Base-by-base conservation (phyloP, 2,797 vertebrate genomes). In the Phrynocephalus guinanensis region DNA sequence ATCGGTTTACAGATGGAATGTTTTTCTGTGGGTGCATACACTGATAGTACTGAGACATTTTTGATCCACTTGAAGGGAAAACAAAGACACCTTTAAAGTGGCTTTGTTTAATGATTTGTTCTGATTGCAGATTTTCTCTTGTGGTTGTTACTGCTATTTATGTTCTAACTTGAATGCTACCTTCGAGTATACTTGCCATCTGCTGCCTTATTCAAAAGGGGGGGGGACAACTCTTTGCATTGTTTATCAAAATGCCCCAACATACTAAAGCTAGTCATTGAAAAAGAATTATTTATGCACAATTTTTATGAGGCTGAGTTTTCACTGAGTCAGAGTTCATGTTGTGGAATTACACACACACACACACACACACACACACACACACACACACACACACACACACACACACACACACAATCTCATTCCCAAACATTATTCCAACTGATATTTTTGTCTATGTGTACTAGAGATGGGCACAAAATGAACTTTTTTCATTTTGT, bases 161-260 rank as follows among this genome's bases (percentile, higher is more conserved):
- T 90, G 90, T 60, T 85, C 76, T 93, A 88, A 82, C 91, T 92
- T 76, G 67, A 5, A 90, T 56, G 67, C 82, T 88, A 86, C 92
- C 93, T 90, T 87, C 86, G 93, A 94, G 86, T 63, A 92, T 92
- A 91, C 82, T 82, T 91, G 48, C 92, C 93, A 95, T 94, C 94
- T 95, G 94, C 90, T 92, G 81, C 77, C 60, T 89, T 94, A 86
- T 94, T 92, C 90, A 80, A 89, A 78, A 84, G 13, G 52, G 52
- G 13, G 52, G 13, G 1, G 1, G 1, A 71, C 80, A 91, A 78
- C n/a, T 88, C 81, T 90, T 90, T 86, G 33, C 84, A 90, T 66
- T 86, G 56, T 72, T 30, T 90, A 93, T 89, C 83, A 82, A 85
- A 91, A 80, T 67, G 71, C 82, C 89, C 15, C 85, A 93, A 84